A percentile compares a stretch with the other conserved stretches of the same genome.
These are phyloP conservation scores for Lepilemur ruficaudatus DNA, from an alignment of 2,797 vertebrate species.

Conservation along the genomic window DNA sequence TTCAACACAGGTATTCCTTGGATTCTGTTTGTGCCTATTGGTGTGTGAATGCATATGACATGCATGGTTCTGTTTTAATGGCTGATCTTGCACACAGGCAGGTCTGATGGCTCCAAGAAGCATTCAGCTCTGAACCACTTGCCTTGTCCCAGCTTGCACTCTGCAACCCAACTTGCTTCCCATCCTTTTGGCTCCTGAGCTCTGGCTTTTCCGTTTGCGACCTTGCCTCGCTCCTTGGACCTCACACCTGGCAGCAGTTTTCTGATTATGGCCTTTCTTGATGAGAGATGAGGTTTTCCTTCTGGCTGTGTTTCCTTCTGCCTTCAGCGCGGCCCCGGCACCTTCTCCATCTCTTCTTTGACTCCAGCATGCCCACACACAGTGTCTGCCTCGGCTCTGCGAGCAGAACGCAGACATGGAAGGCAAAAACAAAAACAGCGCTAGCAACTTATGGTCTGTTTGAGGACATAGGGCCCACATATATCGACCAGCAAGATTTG, in stretches of 20 bases:
- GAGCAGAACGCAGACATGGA: not conserved
- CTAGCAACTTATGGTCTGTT: not conserved
- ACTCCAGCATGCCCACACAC: not conserved
- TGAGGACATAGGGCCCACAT: not conserved
- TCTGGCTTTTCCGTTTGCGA: not conserved
- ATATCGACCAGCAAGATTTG: not conserved
- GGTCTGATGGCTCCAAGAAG: not conserved
- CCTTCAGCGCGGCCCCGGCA: not conserved
- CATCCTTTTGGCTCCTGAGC: not conserved
- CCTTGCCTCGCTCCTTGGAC: not conserved
- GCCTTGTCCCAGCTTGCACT: not conserved
- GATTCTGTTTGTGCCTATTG: not conserved
- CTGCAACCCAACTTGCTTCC: not conserved
- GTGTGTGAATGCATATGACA: not conserved
- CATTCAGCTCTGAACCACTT: not conserved
- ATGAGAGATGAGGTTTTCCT: slow-evolving; percentile 3
- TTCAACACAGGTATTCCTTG: slow-evolving; percentile 26
- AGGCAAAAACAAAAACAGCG: not conserved
- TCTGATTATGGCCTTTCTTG: not conserved
- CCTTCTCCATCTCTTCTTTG: not conserved
- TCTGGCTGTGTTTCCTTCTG: not conserved
- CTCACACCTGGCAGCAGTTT: not conserved
- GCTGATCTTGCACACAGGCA: not conserved
- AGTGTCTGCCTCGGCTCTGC: not conserved
- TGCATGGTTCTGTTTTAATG: not conserved